Evolutionary conservation across 2,888 invertebrate genomes (phyloP).

Genomic region (Catocala fraxini): DNA sequence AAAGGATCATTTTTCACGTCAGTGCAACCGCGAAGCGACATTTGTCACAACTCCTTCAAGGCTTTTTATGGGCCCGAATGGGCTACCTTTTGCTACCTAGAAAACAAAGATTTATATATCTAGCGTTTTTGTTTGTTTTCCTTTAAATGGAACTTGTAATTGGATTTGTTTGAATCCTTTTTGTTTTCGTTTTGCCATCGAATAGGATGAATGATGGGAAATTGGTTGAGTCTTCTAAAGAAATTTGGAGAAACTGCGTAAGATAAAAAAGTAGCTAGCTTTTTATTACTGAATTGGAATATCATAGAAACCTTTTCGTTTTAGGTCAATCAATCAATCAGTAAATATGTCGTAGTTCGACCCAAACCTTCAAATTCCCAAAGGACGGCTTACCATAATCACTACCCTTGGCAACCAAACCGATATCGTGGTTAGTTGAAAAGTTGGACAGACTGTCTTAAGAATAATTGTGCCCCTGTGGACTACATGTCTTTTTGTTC

Average conservation of each 20-base stretch:
- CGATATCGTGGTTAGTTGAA: slow-evolving; percentile 1
- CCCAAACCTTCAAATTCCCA: slow-evolving; percentile 5
- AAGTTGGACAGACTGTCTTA: slow-evolving; percentile 6
- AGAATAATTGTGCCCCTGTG: neutral
- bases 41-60: slow-evolving; percentile 81
- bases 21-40: slow-evolving; percentile 74
- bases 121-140: slow-evolving; percentile 47
- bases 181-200: slow-evolving; percentile 7
- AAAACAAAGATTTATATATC: slow-evolving; percentile 71
- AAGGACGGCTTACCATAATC: slow-evolving; percentile 1
- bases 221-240: neutral
- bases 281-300: too few species aligned
- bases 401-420: slow-evolving; percentile 1
- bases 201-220: neutral
- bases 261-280: too few species aligned
- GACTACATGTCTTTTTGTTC: neutral
- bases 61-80: slow-evolving; percentile 71
- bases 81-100: slow-evolving; percentile 63
- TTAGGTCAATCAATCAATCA: slow-evolving; percentile 4
- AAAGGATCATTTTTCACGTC: slow-evolving; percentile 84
- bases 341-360: neutral
- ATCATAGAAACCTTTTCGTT: too few species aligned
- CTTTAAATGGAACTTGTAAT: slow-evolving; percentile 50
- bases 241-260: too few species aligned
- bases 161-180: slow-evolving; percentile 44